Percentiles rank a stretch among this genome's conserved stretches.
phyloP scores from a whole-genome alignment of 2,113 vertebrate species.

The Lethenteron reissneri region DNA sequence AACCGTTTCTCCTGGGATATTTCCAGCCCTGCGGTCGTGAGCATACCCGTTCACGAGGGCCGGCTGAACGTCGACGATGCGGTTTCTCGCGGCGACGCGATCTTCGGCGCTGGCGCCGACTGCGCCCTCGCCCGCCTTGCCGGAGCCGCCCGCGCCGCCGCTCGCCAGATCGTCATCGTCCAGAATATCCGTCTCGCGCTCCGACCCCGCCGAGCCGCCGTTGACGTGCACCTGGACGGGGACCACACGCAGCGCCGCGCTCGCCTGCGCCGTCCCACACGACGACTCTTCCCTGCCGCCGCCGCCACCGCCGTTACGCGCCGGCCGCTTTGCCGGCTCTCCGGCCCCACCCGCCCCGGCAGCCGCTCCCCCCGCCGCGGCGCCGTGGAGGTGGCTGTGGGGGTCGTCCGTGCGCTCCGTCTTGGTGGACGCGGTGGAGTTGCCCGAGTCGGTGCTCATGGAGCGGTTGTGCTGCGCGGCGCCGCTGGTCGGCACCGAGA shows the following conservation, averaged over 20 bases:
- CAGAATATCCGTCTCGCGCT: conserved; percentile 5
- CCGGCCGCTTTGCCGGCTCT: conserved; percentile 1
- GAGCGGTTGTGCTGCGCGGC: conserved; percentile 22
- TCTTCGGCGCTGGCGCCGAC: no score
- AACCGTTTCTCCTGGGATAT: no score
- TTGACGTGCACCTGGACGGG: conserved; percentile 85
- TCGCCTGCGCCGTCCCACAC: conserved; percentile 20
- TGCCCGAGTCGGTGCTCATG: conserved; percentile 27
- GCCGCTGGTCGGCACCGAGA: neutral
- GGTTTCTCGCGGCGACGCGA: no score
- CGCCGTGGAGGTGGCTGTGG: conserved; percentile 17
- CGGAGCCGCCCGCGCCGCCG: neutral
- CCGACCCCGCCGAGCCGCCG: conserved; percentile 13
- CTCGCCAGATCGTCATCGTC: neutral
- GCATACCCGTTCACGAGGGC: no score
- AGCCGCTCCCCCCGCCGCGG: conserved; percentile 3
- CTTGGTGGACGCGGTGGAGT: conserved; percentile 25
- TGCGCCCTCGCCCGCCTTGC: neutral
- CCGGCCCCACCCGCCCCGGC: neutral
- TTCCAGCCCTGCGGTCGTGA: no score
- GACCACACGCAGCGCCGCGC: conserved; percentile 24
- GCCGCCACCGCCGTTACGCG: neutral
- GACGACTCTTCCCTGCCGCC: neutral
- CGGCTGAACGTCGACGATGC: no score
- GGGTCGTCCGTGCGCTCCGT: conserved; percentile 14